Base-by-base conservation (phyloP, 1,140 invertebrate species). In the Fopius arisanus region DNA sequence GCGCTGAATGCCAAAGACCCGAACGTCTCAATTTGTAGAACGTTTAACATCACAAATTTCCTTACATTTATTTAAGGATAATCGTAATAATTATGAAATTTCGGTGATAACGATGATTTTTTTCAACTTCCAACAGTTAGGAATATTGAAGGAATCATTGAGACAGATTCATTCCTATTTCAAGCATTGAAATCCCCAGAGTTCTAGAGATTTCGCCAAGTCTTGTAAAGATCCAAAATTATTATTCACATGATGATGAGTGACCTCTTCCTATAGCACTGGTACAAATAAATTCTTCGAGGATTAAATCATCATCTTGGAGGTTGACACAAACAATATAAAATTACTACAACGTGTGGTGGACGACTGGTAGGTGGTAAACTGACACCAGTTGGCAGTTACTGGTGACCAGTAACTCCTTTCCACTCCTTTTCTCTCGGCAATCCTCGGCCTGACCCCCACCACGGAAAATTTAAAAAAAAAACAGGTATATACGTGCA, bases 1-100 rank as follows among this genome's bases (percentile, higher is more conserved):
- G 62, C 33, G 29, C 62, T 33, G 62, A 65, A 65, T 65, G 62
- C 62, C 28, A 65, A 65, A 65, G 62, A 68, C 66, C 66, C 26
- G 66, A 51, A 68, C 66, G 66, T 51, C 66, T 43, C 21, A 7
- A 37, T 43, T 51, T 68, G 23, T 51, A 26, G 7, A 21, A 19
- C 21, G 14, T 23, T n/a, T 40, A 23, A 2, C 14, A 19, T 67
- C n/a, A 9, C 33, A 41, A 21, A 7, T 41, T 43, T 40, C n/a
- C 10, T 29, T 33, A 9, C 1, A 28, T 9, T 6, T 28, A 67
- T 19, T 66, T 31, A 0, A 23, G 21, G 1, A 59, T 23, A 59
- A 19, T 28, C 9, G 9, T 59, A 0, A n/a, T n/a, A n/a, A n/a
- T n/a, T n/a, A n/a, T n/a, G n/a, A n/a, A n/a, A n/a, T n/a, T n/a